Evolutionary conservation across 1,140 invertebrate species (phyloP), one percentile per base, ranked within the genome.

Genomic region (Calycopis cecrops): DNA sequence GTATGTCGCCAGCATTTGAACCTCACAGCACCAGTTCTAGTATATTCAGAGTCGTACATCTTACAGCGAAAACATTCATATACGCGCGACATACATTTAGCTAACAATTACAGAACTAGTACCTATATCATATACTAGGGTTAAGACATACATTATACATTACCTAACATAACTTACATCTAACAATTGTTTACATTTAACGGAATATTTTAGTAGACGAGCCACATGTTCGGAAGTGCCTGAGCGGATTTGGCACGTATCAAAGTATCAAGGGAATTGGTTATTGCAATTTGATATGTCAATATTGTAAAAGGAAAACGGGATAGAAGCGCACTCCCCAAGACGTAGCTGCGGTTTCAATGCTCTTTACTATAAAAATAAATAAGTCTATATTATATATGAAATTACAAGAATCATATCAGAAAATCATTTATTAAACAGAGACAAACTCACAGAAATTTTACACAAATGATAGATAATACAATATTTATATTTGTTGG

Each of bases 81-180:
- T 83, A 81, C 78, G 58, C 71, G 78, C 76, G 79, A 82, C 77
- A 80, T 76, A 79, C 78, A 71, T 62, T 65, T 70, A 63, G 56
- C 71, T 79, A 81, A 76, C 76, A 73, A 69, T 76, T 79, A 81
- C 67, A 75, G 63, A 62, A 65, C 77, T 80, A 80, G 52, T 70
- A 68, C 65, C 65, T 73, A 80, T 67, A 61, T 34, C 67, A 72
- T 72, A 80, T 57, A 66, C 73, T 82, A 82, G 55, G 75, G 69
- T 77, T 83, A 79, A 77, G 79, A 81, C 73, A 78, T 83, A 81
- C 76, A 77, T 73, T 76, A 74, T 75, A 78, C 73, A 79, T 79
- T 80, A 85, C 68, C 79, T 85, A 85, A 76, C 79, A 81, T 85
- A 82, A 84, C 83, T 86, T 86, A 86, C 67, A 64, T 62, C 76